Conservation (phyloP, 2,113 vertebrate genomes). For the Cynopterus brachyotis region DNA sequence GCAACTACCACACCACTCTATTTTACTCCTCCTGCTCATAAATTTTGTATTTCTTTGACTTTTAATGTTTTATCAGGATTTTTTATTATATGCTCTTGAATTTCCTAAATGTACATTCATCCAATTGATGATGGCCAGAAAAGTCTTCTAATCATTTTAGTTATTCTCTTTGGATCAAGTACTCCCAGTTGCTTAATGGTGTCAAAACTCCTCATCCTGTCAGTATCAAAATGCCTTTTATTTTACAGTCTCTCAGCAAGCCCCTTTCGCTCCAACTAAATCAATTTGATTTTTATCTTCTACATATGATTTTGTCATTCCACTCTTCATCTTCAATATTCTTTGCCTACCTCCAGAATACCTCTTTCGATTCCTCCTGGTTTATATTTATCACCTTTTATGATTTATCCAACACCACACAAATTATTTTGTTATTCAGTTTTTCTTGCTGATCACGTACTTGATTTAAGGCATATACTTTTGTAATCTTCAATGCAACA, state of each 20-base stretch:
- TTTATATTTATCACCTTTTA: conserved; percentile 14
- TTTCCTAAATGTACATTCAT: neutral
- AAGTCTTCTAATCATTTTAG: neutral
- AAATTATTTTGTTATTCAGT: neutral
- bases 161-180: neutral
- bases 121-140: neutral
- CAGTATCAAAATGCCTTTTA: neutral
- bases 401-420: neutral
- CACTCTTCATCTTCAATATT: neutral
- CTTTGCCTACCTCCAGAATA: neutral
- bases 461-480: neutral
- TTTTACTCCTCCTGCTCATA: neutral
- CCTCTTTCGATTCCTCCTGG: neutral
- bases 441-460: neutral
- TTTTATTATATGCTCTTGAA: neutral
- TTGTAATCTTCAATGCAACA: neutral
- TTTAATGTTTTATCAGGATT: neutral
- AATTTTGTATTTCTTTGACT: neutral
- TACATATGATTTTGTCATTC: neutral
- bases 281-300: conserved; percentile 21
- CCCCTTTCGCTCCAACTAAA: neutral
- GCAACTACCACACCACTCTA: neutral
- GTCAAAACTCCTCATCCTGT: neutral
- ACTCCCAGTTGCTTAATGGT: neutral
- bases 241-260: neutral